Base-by-base conservation (phyloP, 2,888 invertebrate genomes). In the Melanotus villosus region DNA sequence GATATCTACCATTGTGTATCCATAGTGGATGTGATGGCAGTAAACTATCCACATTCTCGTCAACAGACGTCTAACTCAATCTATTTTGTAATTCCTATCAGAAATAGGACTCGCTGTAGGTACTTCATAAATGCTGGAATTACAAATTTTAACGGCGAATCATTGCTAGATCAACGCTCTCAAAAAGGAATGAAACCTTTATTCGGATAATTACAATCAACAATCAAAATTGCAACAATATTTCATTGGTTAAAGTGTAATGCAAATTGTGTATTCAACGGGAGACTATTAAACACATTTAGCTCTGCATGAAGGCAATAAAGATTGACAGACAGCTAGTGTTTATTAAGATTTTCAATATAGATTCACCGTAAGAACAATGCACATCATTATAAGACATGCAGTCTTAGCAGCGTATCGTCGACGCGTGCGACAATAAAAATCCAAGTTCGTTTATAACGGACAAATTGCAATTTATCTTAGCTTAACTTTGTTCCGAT, bases 31-130 rank as follows among this genome's bases (percentile, higher is more conserved):
- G 58, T 52, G 66, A 60, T 45, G 64, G 67, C 65, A 69, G 65
- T 75, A 75, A 75, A 74, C 73, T 67, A 74, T 73, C 72, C 70
- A 67, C 73, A 70, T 73, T 73, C 75, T 75, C 73, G 73, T 73
- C 75, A 73, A 67, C 65, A 41, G 70, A 73, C 71, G 67, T 75
- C 74, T 71, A 70, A 76, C 73, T 75, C 75, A 74, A 76, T 75
- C 76, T 76, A 70, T 74, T 78, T 78, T 79, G 78, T 77, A 79
- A 79, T 79, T 78, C 79, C 73, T 71, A 77, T 77, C 75, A 76
- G 77, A 74, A 76, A 76, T 74, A 70, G 73, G 73, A 70, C 68
- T 65, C 56, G 58, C 62, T 58, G 69, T 18, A 19, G 52, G 9
- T 26, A 16, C 50, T 30, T 26, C 26, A 14, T 43, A n/a, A n/a